Evolutionary conservation across 1,140 invertebrate species (phyloP), one percentile per base, ranked within the genome.

Genomic region (Papilio polytes): DNA sequence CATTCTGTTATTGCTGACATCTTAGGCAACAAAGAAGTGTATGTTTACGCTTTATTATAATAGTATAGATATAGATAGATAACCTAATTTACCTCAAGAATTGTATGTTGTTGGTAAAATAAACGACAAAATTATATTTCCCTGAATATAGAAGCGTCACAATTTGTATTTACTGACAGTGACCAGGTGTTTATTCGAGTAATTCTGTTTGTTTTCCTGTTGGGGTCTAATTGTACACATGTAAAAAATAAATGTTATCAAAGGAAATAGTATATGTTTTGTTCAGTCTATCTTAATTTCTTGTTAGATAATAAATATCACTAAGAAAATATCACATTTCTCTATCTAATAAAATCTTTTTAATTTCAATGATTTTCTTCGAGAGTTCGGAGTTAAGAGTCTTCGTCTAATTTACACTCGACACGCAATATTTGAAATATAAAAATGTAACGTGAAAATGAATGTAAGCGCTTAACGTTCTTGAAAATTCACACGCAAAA

Each of bases 371-470:
- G 2, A 56, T 20, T 56, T 56, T 20, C n/a, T 8, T 20, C 18
- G 53, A 56, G 12, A 63, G 12, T 70, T 15, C 15, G 36, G 63
- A 70, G 63, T 70, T 70, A 15, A 31, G 63, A 70, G 63, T 18
- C 63, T 31, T 70, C 63, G 26, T 31, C 26, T 70, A 70, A 70
- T 31, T 70, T 70, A 36, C 63, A 70, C 63, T 70, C 26, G 63
- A 70, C 63, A 66, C 26, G 63, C 1, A 36, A 12, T 15, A 9
- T 13, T 31, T 20, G 63, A 70, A 70, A 70, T 70, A 70, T 31
- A 70, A 70, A 36, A 70, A 70, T 70, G 36, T 70, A 31, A 1
- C 12, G 26, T 70, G 63, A 70, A 70, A 31, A 70, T 31, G 22
- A 26, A 26, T 26, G 20, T 36, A 7, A 70, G 63, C 26, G 31